Evolutionary conservation across 1,140 invertebrate species (phyloP).

Genomic region (Zaprionus taronus): DNA sequence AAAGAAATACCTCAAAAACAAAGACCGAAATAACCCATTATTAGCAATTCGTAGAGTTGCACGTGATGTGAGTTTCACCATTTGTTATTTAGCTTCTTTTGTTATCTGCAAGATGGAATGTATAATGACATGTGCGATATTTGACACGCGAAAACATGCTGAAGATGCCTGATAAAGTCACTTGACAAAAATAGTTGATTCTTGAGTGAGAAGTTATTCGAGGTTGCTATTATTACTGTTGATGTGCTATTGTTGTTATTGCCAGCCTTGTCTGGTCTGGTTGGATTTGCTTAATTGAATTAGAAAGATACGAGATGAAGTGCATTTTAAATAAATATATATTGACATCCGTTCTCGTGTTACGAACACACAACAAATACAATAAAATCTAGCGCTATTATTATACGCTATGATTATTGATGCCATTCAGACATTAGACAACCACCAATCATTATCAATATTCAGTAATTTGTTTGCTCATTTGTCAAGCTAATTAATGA

Average conservation of each 20-base stretch:
- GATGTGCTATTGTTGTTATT: slow-evolving; percentile 8
- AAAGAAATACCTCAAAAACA: neutral
- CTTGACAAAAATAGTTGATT: slow-evolving; percentile 49
- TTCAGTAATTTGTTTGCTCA: neutral
- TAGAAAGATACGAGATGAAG: slow-evolving; percentile 47
- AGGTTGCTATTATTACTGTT: neutral
- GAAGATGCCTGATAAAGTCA: slow-evolving; percentile 52
- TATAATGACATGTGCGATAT: slow-evolving; percentile 51
- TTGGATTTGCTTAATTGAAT: slow-evolving; percentile 52
- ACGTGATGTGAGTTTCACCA: slow-evolving; percentile 35
- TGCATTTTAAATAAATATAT: slow-evolving; percentile 50
- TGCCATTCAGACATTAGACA: neutral
- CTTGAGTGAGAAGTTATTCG: slow-evolving; percentile 38
- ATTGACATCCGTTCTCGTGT: neutral
- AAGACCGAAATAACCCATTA: slow-evolving; percentile 8
- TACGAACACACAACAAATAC: neutral
- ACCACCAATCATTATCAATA: neutral
- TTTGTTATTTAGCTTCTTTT: slow-evolving; percentile 31
- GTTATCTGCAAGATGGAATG: slow-evolving; percentile 46
- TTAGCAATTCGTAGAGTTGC: slow-evolving; percentile 11
- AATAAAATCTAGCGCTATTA: neutral
- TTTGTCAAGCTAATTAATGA: neutral
- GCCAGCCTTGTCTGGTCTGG: slow-evolving; percentile 8
- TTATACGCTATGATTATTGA: neutral
- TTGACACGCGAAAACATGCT: slow-evolving; percentile 59